Evolutionary conservation across 2,797 vertebrate genomes (phyloP).

Genomic region (Crotalus adamanteus): DNA sequence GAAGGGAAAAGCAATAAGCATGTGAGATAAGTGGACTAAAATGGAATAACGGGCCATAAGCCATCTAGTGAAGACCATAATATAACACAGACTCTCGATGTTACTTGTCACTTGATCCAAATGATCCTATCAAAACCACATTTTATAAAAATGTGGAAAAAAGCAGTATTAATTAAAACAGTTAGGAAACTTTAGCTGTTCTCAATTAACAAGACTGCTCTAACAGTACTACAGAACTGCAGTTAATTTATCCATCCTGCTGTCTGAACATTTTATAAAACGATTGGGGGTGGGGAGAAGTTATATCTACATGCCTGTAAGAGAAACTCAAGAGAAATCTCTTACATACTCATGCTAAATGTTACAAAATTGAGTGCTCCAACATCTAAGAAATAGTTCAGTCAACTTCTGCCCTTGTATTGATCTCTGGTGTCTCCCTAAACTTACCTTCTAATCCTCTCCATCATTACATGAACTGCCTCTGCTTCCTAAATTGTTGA

Average conservation of each 20-base stretch:
- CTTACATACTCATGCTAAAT: conserved; percentile 36
- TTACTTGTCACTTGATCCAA: not conserved
- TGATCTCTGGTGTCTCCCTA: conserved; percentile 64
- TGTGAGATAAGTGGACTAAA: not conserved
- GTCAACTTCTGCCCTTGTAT: conserved; percentile 39
- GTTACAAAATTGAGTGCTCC: conserved; percentile 53
- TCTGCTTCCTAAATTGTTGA: conserved; percentile 69
- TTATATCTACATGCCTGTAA: conserved; percentile 44
- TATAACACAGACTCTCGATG: not conserved
- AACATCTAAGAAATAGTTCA: conserved; percentile 58
- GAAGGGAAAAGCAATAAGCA: not conserved
- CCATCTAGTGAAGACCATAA: not conserved
- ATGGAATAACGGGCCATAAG: not conserved
- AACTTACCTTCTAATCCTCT: conserved; percentile 67
- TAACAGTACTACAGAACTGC: conserved; percentile 34
- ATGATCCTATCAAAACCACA: not conserved
- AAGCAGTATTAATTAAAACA: conserved; percentile 44
- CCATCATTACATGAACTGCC: conserved; percentile 72
- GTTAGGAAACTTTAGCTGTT: conserved; percentile 37
- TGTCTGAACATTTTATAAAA: conserved; percentile 46
- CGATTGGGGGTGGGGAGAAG: not conserved
- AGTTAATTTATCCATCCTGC: conserved; percentile 41
- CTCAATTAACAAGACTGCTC: conserved; percentile 52
- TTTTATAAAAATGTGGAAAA: conserved; percentile 4
- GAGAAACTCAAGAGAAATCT: conserved; percentile 52